These are phyloP conservation scores for Urophycis tenuis DNA, from an alignment of 2,797 vertebrate genomes.

Conservation along the genomic window DNA sequence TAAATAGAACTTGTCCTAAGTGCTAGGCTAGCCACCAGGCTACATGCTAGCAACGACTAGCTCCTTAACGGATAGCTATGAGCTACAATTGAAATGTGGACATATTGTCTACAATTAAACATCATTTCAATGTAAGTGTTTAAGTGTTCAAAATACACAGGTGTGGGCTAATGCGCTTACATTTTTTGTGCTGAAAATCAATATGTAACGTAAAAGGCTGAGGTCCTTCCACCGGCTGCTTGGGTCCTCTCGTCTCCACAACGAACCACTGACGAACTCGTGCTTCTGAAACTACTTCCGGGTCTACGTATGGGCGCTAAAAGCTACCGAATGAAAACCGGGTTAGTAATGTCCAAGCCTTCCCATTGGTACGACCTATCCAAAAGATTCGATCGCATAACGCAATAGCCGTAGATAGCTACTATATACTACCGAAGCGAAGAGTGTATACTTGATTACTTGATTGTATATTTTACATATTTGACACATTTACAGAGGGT, in stretches of 20 bases:
- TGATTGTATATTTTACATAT: background rate
- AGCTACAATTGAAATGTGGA: too few species aligned
- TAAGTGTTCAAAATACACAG: background rate
- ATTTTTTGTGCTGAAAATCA: conserved; percentile 30
- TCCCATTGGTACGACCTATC: too few species aligned
- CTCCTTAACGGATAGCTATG: background rate
- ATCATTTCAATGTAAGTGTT: background rate
- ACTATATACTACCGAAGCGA: background rate
- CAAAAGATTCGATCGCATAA: too few species aligned
- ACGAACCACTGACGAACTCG: conserved; percentile 42
- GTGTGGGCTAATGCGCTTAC: conserved; percentile 35
- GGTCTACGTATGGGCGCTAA: conserved; percentile 26
- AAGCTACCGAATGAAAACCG: conserved; percentile 40
- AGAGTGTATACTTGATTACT: background rate
- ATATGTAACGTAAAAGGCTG: background rate
- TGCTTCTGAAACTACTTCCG: conserved; percentile 48
- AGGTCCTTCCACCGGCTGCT: background rate
- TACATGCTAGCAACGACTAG: background rate
- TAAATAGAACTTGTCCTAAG: background rate
- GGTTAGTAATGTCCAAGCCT: conserved; percentile 24
- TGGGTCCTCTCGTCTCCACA: conserved; percentile 33
- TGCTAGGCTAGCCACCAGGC: background rate
- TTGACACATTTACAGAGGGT: too few species aligned
- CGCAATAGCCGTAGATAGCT: background rate
- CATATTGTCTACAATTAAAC: background rate